Conservation (phyloP, 2,113 vertebrate genomes). For the Columbina picui region DNA sequence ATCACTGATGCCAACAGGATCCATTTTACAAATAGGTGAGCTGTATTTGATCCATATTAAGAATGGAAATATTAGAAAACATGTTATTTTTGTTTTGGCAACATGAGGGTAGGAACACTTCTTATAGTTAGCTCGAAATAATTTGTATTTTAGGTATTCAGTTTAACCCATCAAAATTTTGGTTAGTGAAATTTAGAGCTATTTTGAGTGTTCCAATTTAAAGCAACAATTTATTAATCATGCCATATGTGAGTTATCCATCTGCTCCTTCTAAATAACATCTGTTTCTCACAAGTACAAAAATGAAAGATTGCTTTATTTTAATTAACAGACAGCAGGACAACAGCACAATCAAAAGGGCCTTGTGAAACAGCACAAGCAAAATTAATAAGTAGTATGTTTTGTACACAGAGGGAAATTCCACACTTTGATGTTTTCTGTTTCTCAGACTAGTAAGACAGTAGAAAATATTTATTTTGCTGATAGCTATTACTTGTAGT, state of each 20-base stretch:
- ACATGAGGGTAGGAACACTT: background rate
- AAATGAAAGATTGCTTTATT: slow-evolving; percentile 7
- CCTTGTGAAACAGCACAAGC: background rate
- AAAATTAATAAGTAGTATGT: background rate
- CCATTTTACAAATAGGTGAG: background rate
- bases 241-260: slow-evolving; percentile 5
- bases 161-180: background rate
- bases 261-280: slow-evolving; percentile 63
- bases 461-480: background rate
- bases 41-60: background rate
- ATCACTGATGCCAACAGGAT: background rate
- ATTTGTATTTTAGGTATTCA: background rate
- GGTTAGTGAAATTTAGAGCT: slow-evolving; percentile 1
- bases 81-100: background rate
- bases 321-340: slow-evolving; percentile 5
- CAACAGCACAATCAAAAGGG: background rate
- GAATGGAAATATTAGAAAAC: background rate
- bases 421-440: background rate
- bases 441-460: background rate
- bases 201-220: slow-evolving; percentile 22
- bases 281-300: slow-evolving; percentile 48
- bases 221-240: slow-evolving; percentile 38
- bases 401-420: background rate
- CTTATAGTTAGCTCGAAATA: background rate
- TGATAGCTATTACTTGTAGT: background rate